Base-by-base conservation (phyloP, 2,888 invertebrate species). In the Agrochola lota region DNA sequence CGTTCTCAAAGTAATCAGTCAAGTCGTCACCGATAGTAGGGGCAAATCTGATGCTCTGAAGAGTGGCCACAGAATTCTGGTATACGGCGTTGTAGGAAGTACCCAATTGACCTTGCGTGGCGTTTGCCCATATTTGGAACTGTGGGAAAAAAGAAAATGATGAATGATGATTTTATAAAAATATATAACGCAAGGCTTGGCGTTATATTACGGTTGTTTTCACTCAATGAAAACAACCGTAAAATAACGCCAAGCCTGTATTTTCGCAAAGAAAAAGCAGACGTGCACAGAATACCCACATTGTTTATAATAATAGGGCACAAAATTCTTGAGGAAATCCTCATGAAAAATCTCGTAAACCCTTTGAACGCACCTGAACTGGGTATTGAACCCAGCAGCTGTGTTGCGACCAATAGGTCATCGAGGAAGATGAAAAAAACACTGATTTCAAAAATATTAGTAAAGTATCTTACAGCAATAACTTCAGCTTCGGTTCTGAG, bases 61-160 rank as follows among this genome's bases (percentile, higher is more conserved):
- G 89, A 0, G 94, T 87, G 0, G 71, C 43, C 8, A 88, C 84
- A 0, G 94, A 93, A 0, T 87, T 90, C 2, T 80, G 83, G 70
- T 85, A 85, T 0, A 95, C 90, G 1, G 66, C 8, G 9, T 81
- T 52, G 77, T 90, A 94, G 4, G 84, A 71, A 7, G 55, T 26
- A 2, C 92, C 93, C n/a, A 96, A 85, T 0, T 9, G 55, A 0
- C 60, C 85, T 64, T 89, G 88, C 71, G 88, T 92, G 0, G 67
- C 12, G 4, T 80, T 89, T 0, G 91, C 94, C 96, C 96, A 96
- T 6, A 62, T 49, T 90, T 92, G 90, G 91, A 94, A 96, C 96
- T 96, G 91, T 15, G 12, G 23, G 23, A 85, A 88, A 76, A 71
- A 85, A 66, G 40, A 46, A 64, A 35, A 49, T 40, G 40, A 40